Percentiles rank a stretch among this genome's conserved stretches.
Conservation (phyloP, 2,797 vertebrate species). For the Scolopax rusticola region DNA sequence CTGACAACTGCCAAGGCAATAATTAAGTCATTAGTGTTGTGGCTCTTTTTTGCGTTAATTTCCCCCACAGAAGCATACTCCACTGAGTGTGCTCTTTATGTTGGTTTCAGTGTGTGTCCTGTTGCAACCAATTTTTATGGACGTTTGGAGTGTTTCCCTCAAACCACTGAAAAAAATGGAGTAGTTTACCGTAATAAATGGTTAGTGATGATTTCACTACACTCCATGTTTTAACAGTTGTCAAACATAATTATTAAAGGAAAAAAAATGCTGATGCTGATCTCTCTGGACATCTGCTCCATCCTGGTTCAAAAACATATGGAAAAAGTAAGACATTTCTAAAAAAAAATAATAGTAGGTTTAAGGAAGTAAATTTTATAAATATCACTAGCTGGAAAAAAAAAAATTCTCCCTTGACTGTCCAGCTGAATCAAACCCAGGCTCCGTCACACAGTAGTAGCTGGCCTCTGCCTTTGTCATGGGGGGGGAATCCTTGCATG, state of each 20-base stretch:
- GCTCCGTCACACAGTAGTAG: not conserved
- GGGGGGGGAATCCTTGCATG: not conserved
- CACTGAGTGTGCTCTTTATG: not conserved
- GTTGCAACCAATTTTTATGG: constrained; percentile 15
- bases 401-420: not conserved
- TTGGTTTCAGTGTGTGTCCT: not conserved
- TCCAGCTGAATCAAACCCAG: not conserved
- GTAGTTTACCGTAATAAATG: constrained; percentile 17
- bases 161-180: constrained; percentile 24
- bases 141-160: not conserved
- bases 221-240: constrained; percentile 6
- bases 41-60: not conserved
- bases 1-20: not conserved
- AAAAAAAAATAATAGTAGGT: not conserved
- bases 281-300: not conserved
- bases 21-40: not conserved
- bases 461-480: not conserved
- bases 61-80: not conserved
- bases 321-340: constrained; percentile 15
- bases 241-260: constrained; percentile 29
- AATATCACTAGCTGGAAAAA: not conserved
- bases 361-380: not conserved
- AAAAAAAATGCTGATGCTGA: constrained; percentile 2
- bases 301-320: not conserved
- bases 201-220: constrained; percentile 14